These are phyloP conservation scores for Zaprionus ornatus DNA, from an alignment of 1,140 invertebrate genomes.

Conservation along the genomic window DNA sequence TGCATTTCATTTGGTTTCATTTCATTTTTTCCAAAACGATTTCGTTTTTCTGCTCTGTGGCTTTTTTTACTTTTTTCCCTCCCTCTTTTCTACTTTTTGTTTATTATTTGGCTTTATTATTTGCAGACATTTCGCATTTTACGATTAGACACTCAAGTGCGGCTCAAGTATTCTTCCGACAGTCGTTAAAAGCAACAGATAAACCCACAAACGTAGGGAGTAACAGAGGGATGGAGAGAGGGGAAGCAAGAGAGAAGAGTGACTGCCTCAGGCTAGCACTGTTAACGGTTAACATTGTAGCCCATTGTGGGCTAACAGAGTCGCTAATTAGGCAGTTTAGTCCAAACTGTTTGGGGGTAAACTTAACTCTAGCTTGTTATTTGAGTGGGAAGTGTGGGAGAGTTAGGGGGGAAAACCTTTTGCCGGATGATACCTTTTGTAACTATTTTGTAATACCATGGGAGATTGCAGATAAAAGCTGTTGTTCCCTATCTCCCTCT, in stretches of 20 bases:
- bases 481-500: too few species aligned
- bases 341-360: conserved; percentile 50
- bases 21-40: conserved; percentile 52
- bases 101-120: conserved; percentile 68
- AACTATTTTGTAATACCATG: too few species aligned
- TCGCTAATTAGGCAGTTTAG: conserved; percentile 63
- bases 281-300: conserved; percentile 33
- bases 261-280: conserved; percentile 46
- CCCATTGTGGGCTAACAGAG: conserved; percentile 18
- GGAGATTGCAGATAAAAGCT: too few species aligned
- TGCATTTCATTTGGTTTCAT: conserved; percentile 48
- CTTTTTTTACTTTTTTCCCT: conserved; percentile 11
- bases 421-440: too few species aligned
- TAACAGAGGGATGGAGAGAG: conserved; percentile 8
- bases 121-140: conserved; percentile 70
- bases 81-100: not conserved
- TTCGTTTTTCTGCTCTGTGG: conserved; percentile 60
- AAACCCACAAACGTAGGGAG: conserved; percentile 27
- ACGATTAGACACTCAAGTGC: conserved; percentile 72
- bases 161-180: conserved; percentile 76
- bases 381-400: not conserved
- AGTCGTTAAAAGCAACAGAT: conserved; percentile 56
- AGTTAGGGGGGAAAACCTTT: not conserved
- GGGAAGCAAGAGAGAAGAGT: conserved; percentile 42
- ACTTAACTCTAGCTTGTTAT: not conserved